These are phyloP conservation scores for Sciurus niger DNA, from an alignment of 2,113 vertebrate species.

Conservation along the genomic window DNA sequence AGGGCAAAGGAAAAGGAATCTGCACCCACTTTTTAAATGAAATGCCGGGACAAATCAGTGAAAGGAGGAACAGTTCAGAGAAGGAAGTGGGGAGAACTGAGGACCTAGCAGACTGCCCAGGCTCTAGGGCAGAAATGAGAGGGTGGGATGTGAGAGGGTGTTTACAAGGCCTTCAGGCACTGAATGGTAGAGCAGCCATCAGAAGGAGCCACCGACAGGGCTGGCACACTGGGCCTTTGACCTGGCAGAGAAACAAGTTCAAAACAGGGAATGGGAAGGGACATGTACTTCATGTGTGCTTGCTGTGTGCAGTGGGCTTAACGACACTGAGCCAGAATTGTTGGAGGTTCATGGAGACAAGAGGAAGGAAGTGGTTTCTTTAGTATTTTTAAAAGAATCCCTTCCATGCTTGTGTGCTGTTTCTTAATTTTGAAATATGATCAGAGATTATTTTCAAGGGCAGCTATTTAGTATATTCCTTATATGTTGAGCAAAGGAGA, in stretches of 20 bases:
- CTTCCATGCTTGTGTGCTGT: neutral
- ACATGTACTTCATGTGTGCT: neutral
- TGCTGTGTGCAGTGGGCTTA: neutral
- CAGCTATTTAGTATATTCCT: neutral
- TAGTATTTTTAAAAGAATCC: neutral
- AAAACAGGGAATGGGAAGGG: neutral
- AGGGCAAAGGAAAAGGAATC: neutral
- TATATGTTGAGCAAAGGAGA: neutral
- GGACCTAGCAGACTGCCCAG: no score
- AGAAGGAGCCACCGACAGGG: neutral
- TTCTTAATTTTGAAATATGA: constrained; percentile 51
- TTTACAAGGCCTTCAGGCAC: neutral
- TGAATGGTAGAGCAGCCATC: neutral
- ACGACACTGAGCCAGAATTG: neutral
- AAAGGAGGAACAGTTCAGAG: neutral
- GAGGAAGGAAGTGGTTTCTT: neutral
- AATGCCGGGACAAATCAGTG: neutral
- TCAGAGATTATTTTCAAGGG: constrained; percentile 20
- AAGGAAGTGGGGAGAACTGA: neutral
- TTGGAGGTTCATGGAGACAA: neutral
- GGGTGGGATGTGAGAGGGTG: neutral
- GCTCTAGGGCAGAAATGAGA: neutral
- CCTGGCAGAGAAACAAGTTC: neutral
- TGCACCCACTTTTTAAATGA: neutral
- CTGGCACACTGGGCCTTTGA: neutral